phyloP scores from a whole-genome alignment of 1,140 invertebrate genomes.

The Caenorhabditis remanei region DNA sequence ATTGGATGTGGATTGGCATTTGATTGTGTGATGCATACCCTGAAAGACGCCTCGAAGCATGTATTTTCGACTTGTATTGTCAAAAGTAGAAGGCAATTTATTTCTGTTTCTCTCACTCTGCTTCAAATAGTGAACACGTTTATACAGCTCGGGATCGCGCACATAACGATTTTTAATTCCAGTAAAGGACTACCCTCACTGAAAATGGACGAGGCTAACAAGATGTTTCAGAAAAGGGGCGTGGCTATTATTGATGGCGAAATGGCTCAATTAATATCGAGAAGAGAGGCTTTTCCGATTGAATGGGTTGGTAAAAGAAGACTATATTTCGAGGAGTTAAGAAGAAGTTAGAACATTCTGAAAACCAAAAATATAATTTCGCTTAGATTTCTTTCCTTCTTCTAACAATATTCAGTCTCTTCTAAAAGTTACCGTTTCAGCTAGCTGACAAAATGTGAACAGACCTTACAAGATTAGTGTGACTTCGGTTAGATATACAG shows the following conservation, averaged over 20 bases:
- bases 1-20: constrained; percentile 95
- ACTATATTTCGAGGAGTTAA: too few species aligned
- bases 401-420: too few species aligned
- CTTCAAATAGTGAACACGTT: too few species aligned
- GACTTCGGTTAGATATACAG: too few species aligned
- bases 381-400: too few species aligned
- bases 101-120: too few species aligned
- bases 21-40: constrained; percentile 86
- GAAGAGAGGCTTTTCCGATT: constrained; percentile 53
- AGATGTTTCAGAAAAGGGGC: constrained; percentile 51
- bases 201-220: constrained; percentile 50
- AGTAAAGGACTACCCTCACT: constrained; percentile 25
- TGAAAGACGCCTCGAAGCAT: constrained; percentile 43
- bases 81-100: constrained; percentile 11
- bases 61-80: constrained; percentile 30
- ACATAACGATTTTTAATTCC: not conserved
- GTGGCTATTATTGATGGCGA: constrained; percentile 43
- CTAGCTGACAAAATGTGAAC: too few species aligned
- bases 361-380: too few species aligned
- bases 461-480: too few species aligned
- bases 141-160: too few species aligned
- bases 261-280: constrained; percentile 36
- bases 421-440: too few species aligned
- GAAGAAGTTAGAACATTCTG: too few species aligned
- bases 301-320: not conserved